Conservation (phyloP, 1,140 invertebrate genomes). For the Condylostylus longicornis region DNA sequence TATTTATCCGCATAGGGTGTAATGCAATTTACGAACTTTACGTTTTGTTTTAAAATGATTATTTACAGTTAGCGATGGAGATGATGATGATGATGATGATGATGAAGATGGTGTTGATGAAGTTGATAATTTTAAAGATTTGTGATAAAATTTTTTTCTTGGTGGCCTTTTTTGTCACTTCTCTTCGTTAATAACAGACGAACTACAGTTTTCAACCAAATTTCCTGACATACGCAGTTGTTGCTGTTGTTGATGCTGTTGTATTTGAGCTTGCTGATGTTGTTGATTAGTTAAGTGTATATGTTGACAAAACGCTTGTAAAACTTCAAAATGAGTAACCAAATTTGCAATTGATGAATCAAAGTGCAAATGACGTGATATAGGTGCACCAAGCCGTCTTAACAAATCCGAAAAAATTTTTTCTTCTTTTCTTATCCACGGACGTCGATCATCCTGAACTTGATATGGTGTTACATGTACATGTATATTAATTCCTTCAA, state of each 20-base stretch:
- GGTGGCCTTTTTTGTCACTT: neutral
- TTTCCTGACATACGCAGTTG: constrained; percentile 4
- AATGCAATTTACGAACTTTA: constrained; percentile 31
- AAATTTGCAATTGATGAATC: constrained; percentile 43
- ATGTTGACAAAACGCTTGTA: constrained; percentile 38
- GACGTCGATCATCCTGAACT: constrained; percentile 51
- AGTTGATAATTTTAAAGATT: constrained; percentile 12
- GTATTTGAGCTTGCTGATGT: constrained; percentile 10
- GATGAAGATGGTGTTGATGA: constrained; percentile 20
- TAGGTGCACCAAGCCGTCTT: constrained; percentile 42
- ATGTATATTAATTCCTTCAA: constrained; percentile 41
- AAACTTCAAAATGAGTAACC: constrained; percentile 53
- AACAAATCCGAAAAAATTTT: constrained; percentile 54
- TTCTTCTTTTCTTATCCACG: constrained; percentile 72
- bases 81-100: constrained; percentile 13
- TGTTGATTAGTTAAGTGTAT: constrained; percentile 26
- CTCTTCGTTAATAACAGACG: too few species aligned
- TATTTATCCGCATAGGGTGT: constrained; percentile 30
- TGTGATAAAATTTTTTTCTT: neutral
- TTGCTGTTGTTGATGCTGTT: constrained; percentile 11
- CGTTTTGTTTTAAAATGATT: too few species aligned
- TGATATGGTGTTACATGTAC: constrained; percentile 78
- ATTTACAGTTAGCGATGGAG: too few species aligned
- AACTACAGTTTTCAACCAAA: neutral
- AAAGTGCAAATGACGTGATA: constrained; percentile 49